These are phyloP conservation scores for Holothuria glaberrima DNA, from an alignment of 35 echinoderm and acorn worm genomes.

Conservation along the genomic window DNA sequence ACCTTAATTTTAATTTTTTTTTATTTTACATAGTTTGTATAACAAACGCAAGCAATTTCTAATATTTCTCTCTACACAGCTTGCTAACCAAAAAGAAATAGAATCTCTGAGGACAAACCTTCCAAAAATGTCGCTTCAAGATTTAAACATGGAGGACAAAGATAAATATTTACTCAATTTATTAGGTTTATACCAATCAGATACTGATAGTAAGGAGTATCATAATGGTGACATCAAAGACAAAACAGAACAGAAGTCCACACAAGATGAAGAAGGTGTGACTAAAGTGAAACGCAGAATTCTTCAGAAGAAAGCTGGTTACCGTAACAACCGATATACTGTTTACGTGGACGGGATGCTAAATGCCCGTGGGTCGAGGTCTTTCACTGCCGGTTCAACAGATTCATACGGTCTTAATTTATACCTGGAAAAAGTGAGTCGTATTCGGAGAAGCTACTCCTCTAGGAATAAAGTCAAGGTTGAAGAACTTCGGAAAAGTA, in stretches of 20 bases:
- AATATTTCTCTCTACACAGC: not conserved
- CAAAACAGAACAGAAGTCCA: not conserved
- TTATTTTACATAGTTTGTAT: no score
- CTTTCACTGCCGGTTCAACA: no score
- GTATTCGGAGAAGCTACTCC: no score
- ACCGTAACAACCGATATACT: no score
- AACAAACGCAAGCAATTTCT: not conserved
- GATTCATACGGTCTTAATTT: no score
- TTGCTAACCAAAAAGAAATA: not conserved
- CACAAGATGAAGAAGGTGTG: not conserved
- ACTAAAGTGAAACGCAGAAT: not conserved
- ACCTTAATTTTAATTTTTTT: no score
- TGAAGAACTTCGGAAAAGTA: not conserved
- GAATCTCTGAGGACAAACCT: not conserved
- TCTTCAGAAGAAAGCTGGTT: no score
- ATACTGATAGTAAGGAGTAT: not conserved
- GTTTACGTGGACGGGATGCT: no score
- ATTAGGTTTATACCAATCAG: constrained; percentile 6
- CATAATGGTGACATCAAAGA: not conserved
- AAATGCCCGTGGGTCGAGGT: no score
- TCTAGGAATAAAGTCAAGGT: not conserved
- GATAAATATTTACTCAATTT: constrained; percentile 15
- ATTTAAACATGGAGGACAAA: not conserved
- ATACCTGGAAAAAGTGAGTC: no score
- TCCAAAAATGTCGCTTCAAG: not conserved